Conservation (phyloP, 2,888 invertebrate species). For the Hydropsyche betteni region DNA sequence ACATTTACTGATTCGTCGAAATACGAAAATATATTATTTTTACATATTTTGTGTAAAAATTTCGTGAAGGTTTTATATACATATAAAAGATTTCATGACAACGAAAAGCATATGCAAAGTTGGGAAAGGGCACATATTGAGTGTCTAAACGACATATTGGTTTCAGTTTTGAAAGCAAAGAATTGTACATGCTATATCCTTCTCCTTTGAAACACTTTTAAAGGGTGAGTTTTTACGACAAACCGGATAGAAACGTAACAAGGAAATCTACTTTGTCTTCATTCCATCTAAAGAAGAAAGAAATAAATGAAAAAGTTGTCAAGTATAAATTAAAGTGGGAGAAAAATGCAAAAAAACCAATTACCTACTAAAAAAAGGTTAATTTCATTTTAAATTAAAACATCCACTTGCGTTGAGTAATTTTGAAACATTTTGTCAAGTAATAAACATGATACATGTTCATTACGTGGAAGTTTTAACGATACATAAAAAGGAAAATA, state of each 20-base stretch:
- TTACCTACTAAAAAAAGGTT: too few relatives aligned
- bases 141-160: conserved; percentile 16
- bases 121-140: not conserved
- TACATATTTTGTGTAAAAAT: too few relatives aligned
- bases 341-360: not conserved
- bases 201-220: conserved; percentile 5
- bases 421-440: too few relatives aligned
- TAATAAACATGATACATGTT: too few relatives aligned
- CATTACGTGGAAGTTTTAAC: too few relatives aligned
- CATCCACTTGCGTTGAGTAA: too few relatives aligned
- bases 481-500: too few relatives aligned
- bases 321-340: not conserved
- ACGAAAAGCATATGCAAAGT: conserved; percentile 7
- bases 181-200: conserved; percentile 1
- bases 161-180: conserved; percentile 15
- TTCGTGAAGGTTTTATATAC: too few relatives aligned
- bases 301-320: conserved; percentile 2
- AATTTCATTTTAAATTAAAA: too few relatives aligned
- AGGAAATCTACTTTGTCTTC: conserved; percentile 23
- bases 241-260: conserved; percentile 16
- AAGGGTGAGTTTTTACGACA: conserved; percentile 25
- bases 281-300: conserved; percentile 1
- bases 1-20: too few relatives aligned
- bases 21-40: too few relatives aligned
- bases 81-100: too few relatives aligned